Evolutionary conservation across 1,140 invertebrate genomes (phyloP).

Genomic region (Drosophila arawakana): DNA sequence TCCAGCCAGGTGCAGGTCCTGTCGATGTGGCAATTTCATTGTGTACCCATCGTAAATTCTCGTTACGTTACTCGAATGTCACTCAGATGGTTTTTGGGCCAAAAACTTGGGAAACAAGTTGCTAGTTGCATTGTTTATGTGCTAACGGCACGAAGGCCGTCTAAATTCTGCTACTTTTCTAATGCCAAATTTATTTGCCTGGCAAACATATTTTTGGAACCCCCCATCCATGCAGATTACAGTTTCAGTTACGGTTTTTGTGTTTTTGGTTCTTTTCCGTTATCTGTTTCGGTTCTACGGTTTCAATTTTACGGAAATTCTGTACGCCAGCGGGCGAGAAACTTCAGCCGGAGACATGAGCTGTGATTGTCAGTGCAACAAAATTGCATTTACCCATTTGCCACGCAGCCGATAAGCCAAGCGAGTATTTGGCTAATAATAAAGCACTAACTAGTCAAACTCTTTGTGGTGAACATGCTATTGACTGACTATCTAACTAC

Average conservation of each 20-base stretch:
- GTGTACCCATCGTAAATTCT: constrained; percentile 80
- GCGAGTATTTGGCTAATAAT: constrained; percentile 17
- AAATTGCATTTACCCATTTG: constrained; percentile 32
- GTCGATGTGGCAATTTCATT: constrained; percentile 75
- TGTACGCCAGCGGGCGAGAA: background rate
- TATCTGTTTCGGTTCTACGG: constrained; percentile 19
- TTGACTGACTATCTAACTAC: constrained; percentile 24
- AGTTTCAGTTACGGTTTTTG: background rate
- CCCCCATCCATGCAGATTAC: background rate
- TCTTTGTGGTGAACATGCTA: constrained; percentile 15
- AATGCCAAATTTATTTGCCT: constrained; percentile 79
- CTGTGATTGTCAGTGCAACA: background rate
- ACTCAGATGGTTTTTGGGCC: constrained; percentile 53
- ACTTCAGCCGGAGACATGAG: constrained; percentile 7
- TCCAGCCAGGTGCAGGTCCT: constrained; percentile 51
- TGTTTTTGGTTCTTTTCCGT: background rate
- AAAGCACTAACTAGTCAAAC: constrained; percentile 24
- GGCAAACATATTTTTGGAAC: constrained; percentile 61
- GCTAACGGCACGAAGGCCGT: constrained; percentile 50
- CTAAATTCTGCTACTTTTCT: constrained; percentile 53
- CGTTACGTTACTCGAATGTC: constrained; percentile 67
- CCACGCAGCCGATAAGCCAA: constrained; percentile 19
- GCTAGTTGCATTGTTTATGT: constrained; percentile 70
- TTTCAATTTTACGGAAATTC: constrained; percentile 18
- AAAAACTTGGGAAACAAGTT: constrained; percentile 12